A percentile compares a stretch with the other conserved stretches of the same genome.
Evolutionary conservation across 2,113 vertebrate species (phyloP).

Genomic region (Isurus oxyrinchus): DNA sequence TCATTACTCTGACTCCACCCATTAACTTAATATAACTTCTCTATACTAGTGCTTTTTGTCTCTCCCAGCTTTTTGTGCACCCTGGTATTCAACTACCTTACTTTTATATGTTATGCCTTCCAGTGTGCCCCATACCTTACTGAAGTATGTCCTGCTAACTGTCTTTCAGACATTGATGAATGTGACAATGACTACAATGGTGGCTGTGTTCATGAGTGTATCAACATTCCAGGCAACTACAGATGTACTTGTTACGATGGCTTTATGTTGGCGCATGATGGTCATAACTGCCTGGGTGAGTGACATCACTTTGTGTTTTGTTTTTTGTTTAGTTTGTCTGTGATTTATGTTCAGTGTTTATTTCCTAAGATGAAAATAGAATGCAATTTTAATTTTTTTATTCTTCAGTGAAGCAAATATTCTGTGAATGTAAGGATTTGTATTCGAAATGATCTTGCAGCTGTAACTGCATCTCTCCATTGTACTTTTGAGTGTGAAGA

Average conservation of each 20-base stretch:
- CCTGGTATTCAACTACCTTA: neutral
- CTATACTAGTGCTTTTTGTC: too few species aligned
- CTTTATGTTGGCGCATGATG: slow-evolving; percentile 90
- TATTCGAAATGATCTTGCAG: neutral
- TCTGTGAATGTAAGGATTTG: neutral
- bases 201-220: slow-evolving; percentile 91
- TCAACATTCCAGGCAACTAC: slow-evolving; percentile 98
- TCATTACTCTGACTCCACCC: too few species aligned
- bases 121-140: neutral
- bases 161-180: slow-evolving; percentile 83
- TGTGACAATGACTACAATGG: slow-evolving; percentile 96
- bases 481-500: neutral
- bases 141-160: slow-evolving; percentile 36
- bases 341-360: neutral
- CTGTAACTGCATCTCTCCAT: neutral
- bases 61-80: too few species aligned
- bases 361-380: neutral
- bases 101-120: neutral
- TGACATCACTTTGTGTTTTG: slow-evolving; percentile 14
- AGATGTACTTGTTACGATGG: slow-evolving; percentile 93
- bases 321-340: neutral
- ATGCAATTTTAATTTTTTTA: neutral
- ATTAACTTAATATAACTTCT: too few species aligned
- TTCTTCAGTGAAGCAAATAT: neutral
- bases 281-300: slow-evolving; percentile 94